Evolutionary conservation across 2,888 invertebrate genomes (phyloP).

Genomic region (Tridacna crocea): DNA sequence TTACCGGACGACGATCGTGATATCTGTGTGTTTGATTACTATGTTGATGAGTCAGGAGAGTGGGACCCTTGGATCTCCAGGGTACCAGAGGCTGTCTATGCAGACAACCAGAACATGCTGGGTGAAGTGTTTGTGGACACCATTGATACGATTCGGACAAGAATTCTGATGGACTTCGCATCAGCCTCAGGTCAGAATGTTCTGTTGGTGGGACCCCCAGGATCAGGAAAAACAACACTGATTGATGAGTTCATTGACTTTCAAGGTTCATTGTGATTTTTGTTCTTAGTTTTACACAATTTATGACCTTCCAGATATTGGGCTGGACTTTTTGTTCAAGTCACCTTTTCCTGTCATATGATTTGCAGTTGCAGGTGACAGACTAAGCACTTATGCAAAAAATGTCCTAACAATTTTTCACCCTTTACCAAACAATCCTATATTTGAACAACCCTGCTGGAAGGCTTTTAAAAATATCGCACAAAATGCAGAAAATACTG

Average conservation of each 20-base stretch:
- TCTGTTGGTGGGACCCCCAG: slow-evolving; percentile 82
- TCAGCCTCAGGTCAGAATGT: slow-evolving; percentile 82
- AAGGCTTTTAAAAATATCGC: no score
- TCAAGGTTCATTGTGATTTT: slow-evolving; percentile 75
- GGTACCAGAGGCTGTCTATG: slow-evolving; percentile 81
- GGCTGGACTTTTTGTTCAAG: not conserved
- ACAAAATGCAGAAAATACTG: no score
- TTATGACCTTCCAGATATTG: not conserved
- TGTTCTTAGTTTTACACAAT: not conserved
- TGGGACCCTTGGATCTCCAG: slow-evolving; percentile 84
- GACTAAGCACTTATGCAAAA: no score
- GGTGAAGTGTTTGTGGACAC: slow-evolving; percentile 84
- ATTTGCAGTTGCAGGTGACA: no score
- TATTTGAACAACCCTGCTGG: no score
- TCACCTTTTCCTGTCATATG: not conserved
- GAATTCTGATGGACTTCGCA: slow-evolving; percentile 83
- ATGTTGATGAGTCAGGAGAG: slow-evolving; percentile 84
- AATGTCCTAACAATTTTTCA: no score
- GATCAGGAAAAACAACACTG: slow-evolving; percentile 83
- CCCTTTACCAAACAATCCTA: no score
- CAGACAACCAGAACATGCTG: slow-evolving; percentile 81
- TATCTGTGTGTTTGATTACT: slow-evolving; percentile 84
- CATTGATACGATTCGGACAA: slow-evolving; percentile 82
- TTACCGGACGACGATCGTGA: slow-evolving; percentile 84
- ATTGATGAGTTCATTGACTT: slow-evolving; percentile 82